Evolutionary conservation across 2,797 vertebrate species (phyloP).

Genomic region (Vireo griseus): DNA sequence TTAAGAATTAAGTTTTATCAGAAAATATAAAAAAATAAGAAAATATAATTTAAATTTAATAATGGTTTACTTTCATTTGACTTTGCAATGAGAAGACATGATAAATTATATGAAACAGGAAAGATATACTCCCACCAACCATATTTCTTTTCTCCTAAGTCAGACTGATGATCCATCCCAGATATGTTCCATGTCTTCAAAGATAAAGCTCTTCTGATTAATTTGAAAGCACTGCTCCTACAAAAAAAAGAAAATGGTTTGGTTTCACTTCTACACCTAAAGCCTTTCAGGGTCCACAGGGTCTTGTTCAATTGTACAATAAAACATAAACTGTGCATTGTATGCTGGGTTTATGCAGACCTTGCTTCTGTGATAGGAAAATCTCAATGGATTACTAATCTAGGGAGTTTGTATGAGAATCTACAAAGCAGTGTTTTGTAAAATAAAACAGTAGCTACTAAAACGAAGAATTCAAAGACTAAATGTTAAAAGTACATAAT

Average conservation of each 20-base stretch:
- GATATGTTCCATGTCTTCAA: background rate
- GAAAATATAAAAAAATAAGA: background rate
- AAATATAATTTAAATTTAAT: background rate
- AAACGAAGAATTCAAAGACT: background rate
- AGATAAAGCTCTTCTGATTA: background rate
- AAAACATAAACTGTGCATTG: background rate
- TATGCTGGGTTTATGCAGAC: background rate
- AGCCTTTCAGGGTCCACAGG: background rate
- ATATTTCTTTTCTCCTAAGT: background rate
- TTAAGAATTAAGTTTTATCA: background rate
- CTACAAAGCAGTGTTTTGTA: background rate
- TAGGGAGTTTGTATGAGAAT: background rate
- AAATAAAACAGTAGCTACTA: background rate
- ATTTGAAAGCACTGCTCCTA: background rate
- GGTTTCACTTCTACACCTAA: background rate
- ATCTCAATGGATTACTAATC: background rate
- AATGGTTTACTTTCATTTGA: background rate
- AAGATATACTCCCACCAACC: background rate
- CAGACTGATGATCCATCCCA: background rate
- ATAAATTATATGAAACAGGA: background rate
- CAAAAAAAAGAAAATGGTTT: background rate
- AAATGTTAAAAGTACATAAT: background rate
- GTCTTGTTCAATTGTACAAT: background rate
- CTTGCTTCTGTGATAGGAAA: background rate
- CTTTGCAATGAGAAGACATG: background rate